Conservation (phyloP, 1,140 invertebrate genomes). For the Drosophila elegans region DNA sequence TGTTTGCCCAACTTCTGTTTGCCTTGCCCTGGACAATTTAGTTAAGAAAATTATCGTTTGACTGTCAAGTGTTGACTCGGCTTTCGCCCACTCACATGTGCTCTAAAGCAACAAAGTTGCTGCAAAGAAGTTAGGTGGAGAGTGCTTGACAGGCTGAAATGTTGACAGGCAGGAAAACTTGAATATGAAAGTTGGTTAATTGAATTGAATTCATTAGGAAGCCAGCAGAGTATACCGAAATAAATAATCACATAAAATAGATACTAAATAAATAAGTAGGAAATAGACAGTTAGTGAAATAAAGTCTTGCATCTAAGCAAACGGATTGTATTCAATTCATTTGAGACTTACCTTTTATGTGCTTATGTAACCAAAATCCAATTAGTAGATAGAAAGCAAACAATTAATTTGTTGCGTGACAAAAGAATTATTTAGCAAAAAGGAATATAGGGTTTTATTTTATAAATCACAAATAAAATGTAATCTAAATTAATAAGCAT, state of each 20-base stretch:
- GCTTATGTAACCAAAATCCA: constrained; percentile 1
- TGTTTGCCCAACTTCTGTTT: constrained; percentile 66
- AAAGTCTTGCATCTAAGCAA: constrained; percentile 3
- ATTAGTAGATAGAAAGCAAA: neutral
- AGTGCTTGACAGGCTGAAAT: constrained; percentile 26
- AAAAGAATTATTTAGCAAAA: neutral
- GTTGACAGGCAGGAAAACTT: constrained; percentile 22
- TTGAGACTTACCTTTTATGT: neutral
- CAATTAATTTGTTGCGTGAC: neutral
- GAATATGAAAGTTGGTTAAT: constrained; percentile 51
- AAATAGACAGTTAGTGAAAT: neutral
- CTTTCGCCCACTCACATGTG: constrained; percentile 18
- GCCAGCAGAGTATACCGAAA: constrained; percentile 10
- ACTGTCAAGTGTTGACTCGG: constrained; percentile 58
- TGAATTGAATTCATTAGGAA: constrained; percentile 41
- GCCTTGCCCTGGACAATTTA: constrained; percentile 67
- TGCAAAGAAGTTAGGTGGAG: constrained; percentile 23
- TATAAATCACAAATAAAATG: no score
- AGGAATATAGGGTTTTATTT: neutral
- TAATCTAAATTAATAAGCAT: neutral
- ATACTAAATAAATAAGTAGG: constrained; percentile 35
- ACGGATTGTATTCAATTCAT: constrained; percentile 5
- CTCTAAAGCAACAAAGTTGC: constrained; percentile 21
- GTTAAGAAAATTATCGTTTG: constrained; percentile 75
- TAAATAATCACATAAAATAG: constrained; percentile 25